phyloP scores from a whole-genome alignment of 1,140 invertebrate species.

The Campoletis sonorensis region DNA sequence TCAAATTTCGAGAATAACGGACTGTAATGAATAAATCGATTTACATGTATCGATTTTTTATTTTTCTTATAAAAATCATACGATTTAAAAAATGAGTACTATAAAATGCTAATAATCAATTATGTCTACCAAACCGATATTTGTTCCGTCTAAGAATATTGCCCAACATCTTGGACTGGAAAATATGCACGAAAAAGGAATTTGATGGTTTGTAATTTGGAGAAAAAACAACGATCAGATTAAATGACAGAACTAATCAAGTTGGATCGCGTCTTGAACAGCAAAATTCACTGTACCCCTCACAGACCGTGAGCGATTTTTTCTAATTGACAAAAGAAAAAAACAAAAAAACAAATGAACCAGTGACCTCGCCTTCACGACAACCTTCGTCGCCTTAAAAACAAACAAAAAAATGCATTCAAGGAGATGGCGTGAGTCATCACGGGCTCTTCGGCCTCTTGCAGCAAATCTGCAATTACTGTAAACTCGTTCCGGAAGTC shows the following conservation, averaged over 20 bases:
- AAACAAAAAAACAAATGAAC: neutral
- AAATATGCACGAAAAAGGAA: neutral
- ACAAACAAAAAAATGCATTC: slow-evolving; percentile 14
- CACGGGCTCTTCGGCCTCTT: neutral
- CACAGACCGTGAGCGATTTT: neutral
- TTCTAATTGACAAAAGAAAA: neutral
- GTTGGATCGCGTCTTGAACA: too few species aligned
- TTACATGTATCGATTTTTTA: neutral
- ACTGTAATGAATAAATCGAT: neutral
- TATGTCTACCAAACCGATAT: too few species aligned
- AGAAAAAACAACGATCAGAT: neutral
- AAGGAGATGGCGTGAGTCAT: slow-evolving; percentile 14
- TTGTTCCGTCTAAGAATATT: neutral
- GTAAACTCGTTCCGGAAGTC: slow-evolving; percentile 1
- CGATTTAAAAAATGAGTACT: too few species aligned
- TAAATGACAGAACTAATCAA: neutral
- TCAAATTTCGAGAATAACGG: neutral
- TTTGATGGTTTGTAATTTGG: too few species aligned
- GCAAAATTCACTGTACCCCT: too few species aligned
- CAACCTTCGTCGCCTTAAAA: slow-evolving; percentile 21
- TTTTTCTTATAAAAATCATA: neutral
- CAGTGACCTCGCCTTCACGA: slow-evolving; percentile 11
- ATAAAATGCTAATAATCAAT: too few species aligned
- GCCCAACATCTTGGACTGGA: neutral
- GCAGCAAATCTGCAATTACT: slow-evolving; percentile 24